Base-by-base conservation (phyloP, 1,140 invertebrate genomes). In the Orchesella cincta region DNA sequence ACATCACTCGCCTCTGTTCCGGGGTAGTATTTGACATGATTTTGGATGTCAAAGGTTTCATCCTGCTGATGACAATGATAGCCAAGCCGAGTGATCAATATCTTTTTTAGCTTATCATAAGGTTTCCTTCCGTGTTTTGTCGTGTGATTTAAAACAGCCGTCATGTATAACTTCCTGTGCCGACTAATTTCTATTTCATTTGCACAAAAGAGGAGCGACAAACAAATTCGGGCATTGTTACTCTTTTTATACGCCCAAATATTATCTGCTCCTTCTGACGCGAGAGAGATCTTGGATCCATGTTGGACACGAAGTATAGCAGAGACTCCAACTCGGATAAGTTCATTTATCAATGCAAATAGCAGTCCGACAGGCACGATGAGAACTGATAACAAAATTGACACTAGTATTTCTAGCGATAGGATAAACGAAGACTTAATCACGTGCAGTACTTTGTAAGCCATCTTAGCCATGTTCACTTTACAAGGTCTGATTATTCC, bases 11-110 rank as follows among this genome's bases (percentile, higher is more conserved):
- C 36, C 34, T 76, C 78, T 12, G 18, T 29, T 26, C 54, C 52
- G 1, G 34, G 28, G 23, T 67, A 74, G 34, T 62, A 33, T 23
- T 71, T 23, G 23, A 82, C 67, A 57, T 82, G 81, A 54, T 82
- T 80, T 8, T 29, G 16, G 31, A 82, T 79, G 34, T 78, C 29
- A 57, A 82, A 82, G 23, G 72, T 36, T 20, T 76, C 62, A 51
- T 76, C 76, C n/a, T 82, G 29, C 72, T 78, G 31, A 76, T 76
- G 80, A 70, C 79, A 80, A 46, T 72, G 67, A 54, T 82, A 82
- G 0, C 81, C 81, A 70, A 18, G 78, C 14, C 28, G 26, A 29
- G 34, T 26, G 2, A 39, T 54, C 34, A 82, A 77, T 33, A 79
- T 82, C 1, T 77, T 72, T 1, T 16, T 74, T 1, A 82, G 39